Conservation (phyloP, 1,140 invertebrate genomes). For the Eriosoma lanigerum region DNA sequence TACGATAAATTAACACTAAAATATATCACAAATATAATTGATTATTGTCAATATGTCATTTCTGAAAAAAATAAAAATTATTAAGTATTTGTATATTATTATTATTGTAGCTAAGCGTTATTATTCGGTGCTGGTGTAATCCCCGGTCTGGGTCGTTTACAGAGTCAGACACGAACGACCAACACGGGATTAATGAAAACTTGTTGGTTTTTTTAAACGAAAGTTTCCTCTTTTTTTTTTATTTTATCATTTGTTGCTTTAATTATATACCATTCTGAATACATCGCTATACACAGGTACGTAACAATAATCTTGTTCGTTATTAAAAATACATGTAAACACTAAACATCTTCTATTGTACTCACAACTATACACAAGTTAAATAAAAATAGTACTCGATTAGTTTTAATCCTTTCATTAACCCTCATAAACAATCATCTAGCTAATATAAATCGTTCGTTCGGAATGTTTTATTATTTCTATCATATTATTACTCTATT, state of each 20-base stretch:
- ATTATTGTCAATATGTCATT: no score
- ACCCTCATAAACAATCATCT: no score
- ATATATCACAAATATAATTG: no score
- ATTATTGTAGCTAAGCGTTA: not conserved
- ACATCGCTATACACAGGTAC: not conserved
- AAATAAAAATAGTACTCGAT: no score
- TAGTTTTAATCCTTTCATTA: no score
- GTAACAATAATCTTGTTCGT: not conserved
- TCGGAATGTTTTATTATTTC: no score
- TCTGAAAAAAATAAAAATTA: no score
- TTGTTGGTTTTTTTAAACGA: conserved; percentile 40
- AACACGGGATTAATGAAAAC: conserved; percentile 49
- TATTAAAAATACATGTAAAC: conserved; percentile 6
- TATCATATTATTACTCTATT: no score
- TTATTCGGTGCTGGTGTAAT: not conserved
- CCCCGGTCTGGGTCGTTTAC: conserved; percentile 30
- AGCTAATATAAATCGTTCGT: no score
- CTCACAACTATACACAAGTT: no score
- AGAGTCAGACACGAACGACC: conserved; percentile 28
- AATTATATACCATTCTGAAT: conserved; percentile 30
- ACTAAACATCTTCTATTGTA: not conserved
- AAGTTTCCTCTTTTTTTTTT: conserved; percentile 8
- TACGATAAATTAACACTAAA: no score
- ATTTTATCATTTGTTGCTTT: conserved; percentile 32
- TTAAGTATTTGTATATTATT: no score